These are phyloP conservation scores for Ganaspis brasiliensis DNA, from an alignment of 2,888 invertebrate genomes.

Conservation along the genomic window DNA sequence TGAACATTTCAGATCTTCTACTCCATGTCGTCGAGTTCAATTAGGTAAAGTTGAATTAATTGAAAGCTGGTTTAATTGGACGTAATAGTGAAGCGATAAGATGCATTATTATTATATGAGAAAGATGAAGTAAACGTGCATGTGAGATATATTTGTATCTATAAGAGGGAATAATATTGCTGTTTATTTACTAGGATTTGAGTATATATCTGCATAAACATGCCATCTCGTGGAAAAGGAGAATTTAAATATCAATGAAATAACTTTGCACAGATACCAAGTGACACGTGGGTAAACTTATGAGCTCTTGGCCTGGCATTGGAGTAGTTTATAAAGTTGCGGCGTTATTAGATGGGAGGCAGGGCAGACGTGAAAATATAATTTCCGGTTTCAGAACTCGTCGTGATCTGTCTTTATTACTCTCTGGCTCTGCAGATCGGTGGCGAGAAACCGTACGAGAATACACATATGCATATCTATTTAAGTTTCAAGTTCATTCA, in stretches of 20 bases:
- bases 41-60: slow-evolving; percentile 15
- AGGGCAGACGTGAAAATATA: slow-evolving; percentile 65
- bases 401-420: slow-evolving; percentile 63
- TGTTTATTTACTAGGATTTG: slow-evolving; percentile 21
- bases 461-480: slow-evolving; percentile 61
- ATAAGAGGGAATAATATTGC: slow-evolving; percentile 27
- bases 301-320: slow-evolving; percentile 41
- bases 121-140: slow-evolving; percentile 4
- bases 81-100: slow-evolving; percentile 13
- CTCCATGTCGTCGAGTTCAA: slow-evolving; percentile 12
- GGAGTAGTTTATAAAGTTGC: slow-evolving; percentile 57
- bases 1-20: slow-evolving; percentile 5
- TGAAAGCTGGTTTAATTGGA: slow-evolving; percentile 7
- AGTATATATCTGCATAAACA: slow-evolving; percentile 4
- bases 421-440: slow-evolving; percentile 59
- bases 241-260: slow-evolving; percentile 59
- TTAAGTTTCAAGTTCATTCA: slow-evolving; percentile 65
- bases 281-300: slow-evolving; percentile 47
- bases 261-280: slow-evolving; percentile 48
- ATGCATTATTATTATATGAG: background rate
- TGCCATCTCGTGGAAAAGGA: slow-evolving; percentile 22
- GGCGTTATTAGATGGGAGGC: slow-evolving; percentile 59
- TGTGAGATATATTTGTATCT: slow-evolving; percentile 2
- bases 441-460: slow-evolving; percentile 47
- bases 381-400: slow-evolving; percentile 67